Evolutionary conservation across 1,140 invertebrate species (phyloP), one percentile per base, ranked within the genome.

Genomic region (Varroa destructor): DNA sequence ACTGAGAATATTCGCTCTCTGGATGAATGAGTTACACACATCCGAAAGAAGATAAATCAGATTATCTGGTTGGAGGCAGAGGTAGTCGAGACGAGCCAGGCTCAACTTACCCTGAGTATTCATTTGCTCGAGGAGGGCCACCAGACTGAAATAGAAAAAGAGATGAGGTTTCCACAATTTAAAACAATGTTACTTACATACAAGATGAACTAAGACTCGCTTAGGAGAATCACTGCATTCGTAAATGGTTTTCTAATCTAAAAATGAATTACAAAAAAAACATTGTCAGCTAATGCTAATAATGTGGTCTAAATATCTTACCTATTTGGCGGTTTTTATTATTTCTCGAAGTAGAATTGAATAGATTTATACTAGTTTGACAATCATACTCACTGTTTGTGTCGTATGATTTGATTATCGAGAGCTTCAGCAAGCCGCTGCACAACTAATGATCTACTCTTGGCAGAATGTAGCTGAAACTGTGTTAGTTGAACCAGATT

Each of bases 61-160:
- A 67, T 67, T 67, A 37, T 67, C 61, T 10, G 61, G 61, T 37
- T 67, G 61, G 36, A 67, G 61, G 46, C 61, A 67, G 2, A 67
- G 61, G 8, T 67, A 67, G 5, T 67, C 61, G 12, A 67, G 12
- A 4, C 61, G 61, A 40, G 61, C 61, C 12, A 67, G 10, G 8
- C 61, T 67, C 37, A 67, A 46, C 61, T 67, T 40, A 4, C 61
- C 61, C 3, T 40, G 40, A 8, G 40, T 25, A 12, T 40, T 46
- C 61, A 67, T 67, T 67, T 67, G 61, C 8, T 67, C 61, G 40
- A 67, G 37, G 12, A 67, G 46, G 12, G 61, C 61, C 12, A 67
- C 61, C 61, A 67, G 46, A 12, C 61, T 67, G 14, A 46, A 40
- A 40, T 4, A 67, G 1, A n/a, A 46, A 46, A 37, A 2, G 61